phyloP scores from a whole-genome alignment of 2,113 vertebrate species.

The Seriola rivoliana region DNA sequence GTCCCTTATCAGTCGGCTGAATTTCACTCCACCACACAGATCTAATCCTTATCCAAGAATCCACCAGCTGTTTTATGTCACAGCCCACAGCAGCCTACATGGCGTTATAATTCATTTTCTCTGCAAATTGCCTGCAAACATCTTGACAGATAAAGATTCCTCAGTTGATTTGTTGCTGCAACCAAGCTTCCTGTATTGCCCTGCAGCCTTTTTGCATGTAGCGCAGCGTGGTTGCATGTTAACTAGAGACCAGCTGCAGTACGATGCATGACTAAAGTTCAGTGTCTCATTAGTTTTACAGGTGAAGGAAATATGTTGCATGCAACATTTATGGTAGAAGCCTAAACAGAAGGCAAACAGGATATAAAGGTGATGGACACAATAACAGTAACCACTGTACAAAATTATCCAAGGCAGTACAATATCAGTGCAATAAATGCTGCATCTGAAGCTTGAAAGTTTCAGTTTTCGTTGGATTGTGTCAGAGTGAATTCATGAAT shows the following conservation, averaged over 20 bases:
- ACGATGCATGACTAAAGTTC: constrained; percentile 40
- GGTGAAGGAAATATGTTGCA: constrained; percentile 3
- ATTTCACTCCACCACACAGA: neutral
- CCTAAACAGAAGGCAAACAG: neutral
- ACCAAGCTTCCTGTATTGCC: constrained; percentile 25
- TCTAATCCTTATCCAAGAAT: neutral
- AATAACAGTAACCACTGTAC: constrained; percentile 17
- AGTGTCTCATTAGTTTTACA: neutral
- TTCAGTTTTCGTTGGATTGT: constrained; percentile 15
- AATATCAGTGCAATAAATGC: constrained; percentile 23
- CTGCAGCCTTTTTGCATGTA: constrained; percentile 26
- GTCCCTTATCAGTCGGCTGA: neutral
- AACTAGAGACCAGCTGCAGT: constrained; percentile 14
- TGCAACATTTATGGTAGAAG: constrained; percentile 30
- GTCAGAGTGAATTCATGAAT: neutral
- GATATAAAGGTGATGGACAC: constrained; percentile 26
- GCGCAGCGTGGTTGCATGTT: constrained; percentile 29
- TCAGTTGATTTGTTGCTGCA: constrained; percentile 25
- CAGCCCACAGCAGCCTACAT: constrained; percentile 14
- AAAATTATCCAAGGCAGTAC: constrained; percentile 2
- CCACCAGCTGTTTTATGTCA: neutral
- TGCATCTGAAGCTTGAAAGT: neutral
- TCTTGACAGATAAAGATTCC: constrained; percentile 22
- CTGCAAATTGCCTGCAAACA: constrained; percentile 48
- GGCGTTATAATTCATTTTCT: constrained; percentile 29